These are phyloP conservation scores for Thymelicus acteon DNA, from an alignment of 2,888 invertebrate genomes.

Conservation along the genomic window DNA sequence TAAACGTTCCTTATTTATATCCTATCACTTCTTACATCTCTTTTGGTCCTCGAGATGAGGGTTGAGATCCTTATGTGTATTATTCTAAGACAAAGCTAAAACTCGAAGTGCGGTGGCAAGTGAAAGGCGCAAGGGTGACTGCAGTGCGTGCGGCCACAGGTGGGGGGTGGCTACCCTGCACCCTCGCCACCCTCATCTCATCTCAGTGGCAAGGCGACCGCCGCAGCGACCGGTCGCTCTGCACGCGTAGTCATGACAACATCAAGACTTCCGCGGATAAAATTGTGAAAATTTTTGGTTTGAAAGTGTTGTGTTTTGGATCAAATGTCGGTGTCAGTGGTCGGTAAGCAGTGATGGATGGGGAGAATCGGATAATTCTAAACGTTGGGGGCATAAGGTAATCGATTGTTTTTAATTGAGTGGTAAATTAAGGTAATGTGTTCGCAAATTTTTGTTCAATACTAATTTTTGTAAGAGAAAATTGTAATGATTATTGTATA, in stretches of 20 bases:
- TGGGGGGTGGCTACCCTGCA: conserved; percentile 62
- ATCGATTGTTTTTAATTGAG: background rate
- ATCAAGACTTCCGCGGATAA: conserved; percentile 7
- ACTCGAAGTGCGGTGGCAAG: conserved; percentile 47
- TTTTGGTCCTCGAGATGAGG: too few species aligned
- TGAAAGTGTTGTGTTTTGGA: conserved; percentile 41
- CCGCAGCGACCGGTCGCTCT: conserved; percentile 54
- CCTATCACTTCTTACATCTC: too few species aligned
- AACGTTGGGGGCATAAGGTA: conserved; percentile 96
- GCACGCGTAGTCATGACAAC: conserved; percentile 39
- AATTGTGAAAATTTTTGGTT: conserved; percentile 41
- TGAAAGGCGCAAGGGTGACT: conserved; percentile 72
- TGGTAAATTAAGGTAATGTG: too few species aligned
- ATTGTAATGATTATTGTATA: too few species aligned
- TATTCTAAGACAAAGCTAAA: background rate
- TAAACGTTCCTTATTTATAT: too few species aligned
- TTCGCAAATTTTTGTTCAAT: too few species aligned
- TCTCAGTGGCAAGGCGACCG: conserved; percentile 57
- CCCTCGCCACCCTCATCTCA: conserved; percentile 50
- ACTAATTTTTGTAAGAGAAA: too few species aligned
- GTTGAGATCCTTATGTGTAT: too few species aligned
- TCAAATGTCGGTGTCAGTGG: conserved; percentile 52
- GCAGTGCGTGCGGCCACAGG: conserved; percentile 81
- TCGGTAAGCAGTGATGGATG: conserved; percentile 86
- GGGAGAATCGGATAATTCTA: conserved; percentile 96